Evolutionary conservation across 2,113 vertebrate species (phyloP).

Genomic region (Halichoerus grypus): DNA sequence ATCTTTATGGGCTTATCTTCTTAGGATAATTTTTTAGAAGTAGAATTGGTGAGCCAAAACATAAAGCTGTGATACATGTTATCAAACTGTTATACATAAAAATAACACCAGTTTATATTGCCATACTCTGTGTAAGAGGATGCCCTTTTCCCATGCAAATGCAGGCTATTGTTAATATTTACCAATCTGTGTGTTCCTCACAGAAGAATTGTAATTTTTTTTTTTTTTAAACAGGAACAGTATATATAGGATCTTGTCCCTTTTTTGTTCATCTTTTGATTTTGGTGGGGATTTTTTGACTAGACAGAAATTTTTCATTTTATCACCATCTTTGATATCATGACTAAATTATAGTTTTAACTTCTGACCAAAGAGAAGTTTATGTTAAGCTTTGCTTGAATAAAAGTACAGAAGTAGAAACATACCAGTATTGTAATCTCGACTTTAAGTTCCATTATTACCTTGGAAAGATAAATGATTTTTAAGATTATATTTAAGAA

Average conservation of each 20-base stretch:
- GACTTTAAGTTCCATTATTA: not conserved
- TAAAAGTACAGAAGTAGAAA: constrained; percentile 37
- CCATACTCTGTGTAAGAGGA: not conserved
- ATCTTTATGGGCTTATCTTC: not conserved
- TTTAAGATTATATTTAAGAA: constrained; percentile 62
- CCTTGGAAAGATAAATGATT: not conserved
- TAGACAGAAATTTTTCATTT: not conserved
- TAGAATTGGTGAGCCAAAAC: not conserved
- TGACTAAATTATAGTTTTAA: not conserved
- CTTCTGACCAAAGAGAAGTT: constrained; percentile 32
- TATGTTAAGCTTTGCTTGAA: not conserved
- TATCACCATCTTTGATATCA: not conserved
- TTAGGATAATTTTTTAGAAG: not conserved
- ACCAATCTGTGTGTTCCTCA: not conserved
- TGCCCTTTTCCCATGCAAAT: not conserved
- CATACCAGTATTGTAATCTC: not conserved
- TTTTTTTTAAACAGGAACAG: not conserved
- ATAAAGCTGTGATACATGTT: not conserved
- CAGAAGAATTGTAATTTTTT: not conserved
- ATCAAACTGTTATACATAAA: constrained; percentile 47
- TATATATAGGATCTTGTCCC: not conserved
- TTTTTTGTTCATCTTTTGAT: not conserved
- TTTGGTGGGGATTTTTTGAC: not conserved
- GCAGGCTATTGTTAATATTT: not conserved
- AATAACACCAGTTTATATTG: not conserved